These are phyloP conservation scores for Brachypteracias leptosomus DNA, from an alignment of 2,113 vertebrate species.

Conservation along the genomic window DNA sequence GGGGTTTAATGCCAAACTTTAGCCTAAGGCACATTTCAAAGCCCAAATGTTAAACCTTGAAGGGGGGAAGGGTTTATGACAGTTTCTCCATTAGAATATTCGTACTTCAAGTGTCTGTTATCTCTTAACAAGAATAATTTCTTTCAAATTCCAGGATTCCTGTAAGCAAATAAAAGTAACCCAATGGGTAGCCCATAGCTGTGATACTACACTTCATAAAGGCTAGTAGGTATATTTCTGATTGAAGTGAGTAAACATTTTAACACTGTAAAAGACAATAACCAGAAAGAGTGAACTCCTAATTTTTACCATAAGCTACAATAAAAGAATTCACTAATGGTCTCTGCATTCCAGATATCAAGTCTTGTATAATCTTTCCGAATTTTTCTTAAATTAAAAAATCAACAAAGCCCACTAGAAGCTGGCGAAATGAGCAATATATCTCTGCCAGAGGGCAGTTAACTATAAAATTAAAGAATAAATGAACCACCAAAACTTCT, in stretches of 20 bases:
- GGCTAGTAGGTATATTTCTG: neutral
- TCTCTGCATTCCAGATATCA: neutral
- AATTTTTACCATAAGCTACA: neutral
- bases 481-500: neutral
- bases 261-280: neutral
- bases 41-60: neutral
- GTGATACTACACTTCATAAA: neutral
- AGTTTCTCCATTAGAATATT: neutral
- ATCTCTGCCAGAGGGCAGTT: neutral
- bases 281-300: neutral
- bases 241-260: neutral
- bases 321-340: neutral
- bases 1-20: neutral
- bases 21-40: constrained; percentile 2
- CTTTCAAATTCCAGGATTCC: neutral
- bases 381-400: neutral
- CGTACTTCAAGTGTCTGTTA: neutral
- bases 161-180: neutral
- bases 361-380: neutral
- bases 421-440: neutral
- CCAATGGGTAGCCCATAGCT: neutral
- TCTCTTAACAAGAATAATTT: neutral
- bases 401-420: neutral
- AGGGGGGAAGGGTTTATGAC: neutral
- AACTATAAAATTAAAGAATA: neutral